Evolutionary conservation across 92 coral and sea anemone species (phyloP).

Genomic region (Epizoanthus fatuus): DNA sequence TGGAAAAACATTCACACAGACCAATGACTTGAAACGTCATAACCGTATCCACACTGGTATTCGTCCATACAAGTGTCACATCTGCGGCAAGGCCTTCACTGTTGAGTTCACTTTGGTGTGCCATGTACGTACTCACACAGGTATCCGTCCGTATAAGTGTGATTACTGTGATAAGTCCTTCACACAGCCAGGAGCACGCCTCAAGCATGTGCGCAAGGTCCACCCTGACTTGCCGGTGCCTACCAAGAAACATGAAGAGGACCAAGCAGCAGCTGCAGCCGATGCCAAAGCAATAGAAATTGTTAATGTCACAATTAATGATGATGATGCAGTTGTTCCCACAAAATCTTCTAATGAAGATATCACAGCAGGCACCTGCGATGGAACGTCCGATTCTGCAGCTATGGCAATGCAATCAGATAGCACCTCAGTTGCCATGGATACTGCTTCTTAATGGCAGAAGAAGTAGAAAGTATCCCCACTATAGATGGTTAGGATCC

Average conservation of each 20-base stretch:
- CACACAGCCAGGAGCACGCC: slow-evolving; percentile 98
- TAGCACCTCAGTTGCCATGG: slow-evolving; percentile 11
- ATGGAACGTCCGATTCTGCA: not conserved
- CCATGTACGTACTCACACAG: slow-evolving; percentile 97
- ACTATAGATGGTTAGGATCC: not conserved
- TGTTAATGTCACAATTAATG: not conserved
- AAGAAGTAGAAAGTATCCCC: slow-evolving; percentile 1
- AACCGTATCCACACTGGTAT: slow-evolving; percentile 96
- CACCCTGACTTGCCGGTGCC: slow-evolving; percentile 95
- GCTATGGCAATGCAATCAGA: not conserved
- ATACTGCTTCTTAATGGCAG: not conserved
- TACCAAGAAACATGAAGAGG: slow-evolving; percentile 42
- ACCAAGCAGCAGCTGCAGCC: slow-evolving; percentile 23
- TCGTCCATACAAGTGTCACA: slow-evolving; percentile 95
- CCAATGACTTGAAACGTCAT: slow-evolving; percentile 95
- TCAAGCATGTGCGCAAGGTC: slow-evolving; percentile 90
- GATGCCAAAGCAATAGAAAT: slow-evolving; percentile 36
- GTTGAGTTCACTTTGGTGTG: slow-evolving; percentile 96
- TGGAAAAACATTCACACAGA: slow-evolving; percentile 95
- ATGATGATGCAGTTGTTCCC: slow-evolving; percentile 25
- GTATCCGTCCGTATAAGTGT: slow-evolving; percentile 94
- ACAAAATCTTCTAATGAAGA: not conserved
- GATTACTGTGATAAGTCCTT: slow-evolving; percentile 94
- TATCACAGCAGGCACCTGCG: not conserved
- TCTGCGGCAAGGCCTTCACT: slow-evolving; percentile 96